Evolutionary conservation across 1,140 invertebrate genomes (phyloP), one percentile per base, ranked within the genome.

Genomic region (Proctacanthus coquilletti): DNA sequence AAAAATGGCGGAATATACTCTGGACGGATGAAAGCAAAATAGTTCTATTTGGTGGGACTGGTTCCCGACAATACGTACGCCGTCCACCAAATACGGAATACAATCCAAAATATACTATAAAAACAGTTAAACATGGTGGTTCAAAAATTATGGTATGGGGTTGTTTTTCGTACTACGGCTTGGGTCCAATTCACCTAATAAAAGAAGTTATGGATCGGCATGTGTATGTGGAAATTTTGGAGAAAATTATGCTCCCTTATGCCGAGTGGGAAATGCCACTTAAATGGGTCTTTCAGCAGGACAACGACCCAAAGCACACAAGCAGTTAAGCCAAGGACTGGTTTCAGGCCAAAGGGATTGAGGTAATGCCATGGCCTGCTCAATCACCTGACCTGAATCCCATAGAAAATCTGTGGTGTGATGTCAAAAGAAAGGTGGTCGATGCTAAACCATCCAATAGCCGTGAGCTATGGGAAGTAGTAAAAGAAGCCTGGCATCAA

Each of bases 321-420:
- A 18, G 18, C 3, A 42, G 32, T 34, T 18, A 34, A 9, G 39
- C 42, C 25, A 47, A 47, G 20, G 17, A 44, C 18, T 50, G 42
- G 30, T 32, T 51, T 34, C 4, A 13, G 14, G 11, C 41, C 9
- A 45, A 48, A 21, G 21, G 32, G 17, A 29, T 52, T 31, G n/a
- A 43, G 8, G 41, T 54, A 18, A 25, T 57, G 38, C 14, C 40
- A 8, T 56, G 49, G 56, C 45, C 52, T 17, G 40, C 48, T 8
- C 51, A 54, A 32, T 48, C 44, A 8, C 50, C 53, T 3, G 53
- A 59, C 38, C 34, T 56, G n/a, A 57, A 57, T 44, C 50, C 50
- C 5, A 50, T 57, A 18, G 52, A 57, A 38, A 50, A 52, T 39
- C 35, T 58, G 6, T 56, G 51, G 50, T 33, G 25, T 29, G 40